phyloP scores from a whole-genome alignment of 1,140 invertebrate genomes.

The Neotoxoptera formosana region DNA sequence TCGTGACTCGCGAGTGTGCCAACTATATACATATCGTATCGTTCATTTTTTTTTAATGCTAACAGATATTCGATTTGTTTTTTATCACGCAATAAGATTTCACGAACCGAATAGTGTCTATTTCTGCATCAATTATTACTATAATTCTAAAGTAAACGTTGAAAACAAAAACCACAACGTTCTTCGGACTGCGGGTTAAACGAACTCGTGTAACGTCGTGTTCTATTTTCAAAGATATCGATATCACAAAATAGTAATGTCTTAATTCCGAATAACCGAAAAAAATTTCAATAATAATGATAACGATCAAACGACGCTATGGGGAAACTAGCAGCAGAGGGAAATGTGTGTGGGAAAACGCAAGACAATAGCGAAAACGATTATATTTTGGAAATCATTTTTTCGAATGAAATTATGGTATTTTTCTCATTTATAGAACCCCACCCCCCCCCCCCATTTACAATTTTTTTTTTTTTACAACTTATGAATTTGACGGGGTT shows the following conservation, averaged over 20 bases:
- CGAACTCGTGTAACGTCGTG: not conserved
- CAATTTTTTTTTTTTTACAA: not conserved
- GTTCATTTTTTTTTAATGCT: not conserved
- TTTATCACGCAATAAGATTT: slow-evolving; percentile 9
- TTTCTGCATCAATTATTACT: not conserved
- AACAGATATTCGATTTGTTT: not conserved
- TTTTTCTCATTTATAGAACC: no score
- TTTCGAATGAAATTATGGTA: no score
- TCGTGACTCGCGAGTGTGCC: not conserved
- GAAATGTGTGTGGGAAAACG: not conserved
- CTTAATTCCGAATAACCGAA: not conserved
- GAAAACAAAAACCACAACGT: not conserved
- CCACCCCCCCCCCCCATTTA: not conserved
- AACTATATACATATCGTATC: not conserved
- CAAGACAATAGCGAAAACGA: not conserved
- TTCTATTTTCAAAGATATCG: not conserved
- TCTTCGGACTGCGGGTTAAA: not conserved
- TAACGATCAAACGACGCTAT: not conserved
- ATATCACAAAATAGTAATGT: not conserved
- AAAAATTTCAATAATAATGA: not conserved
- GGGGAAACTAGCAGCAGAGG: not conserved
- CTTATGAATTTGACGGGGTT: no score
- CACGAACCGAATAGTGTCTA: not conserved
- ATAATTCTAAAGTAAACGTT: not conserved
- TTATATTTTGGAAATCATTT: not conserved